Evolutionary conservation across 2,113 vertebrate genomes (phyloP), one percentile per base, ranked within the genome.

Genomic region (Pangasianodon gigas): DNA sequence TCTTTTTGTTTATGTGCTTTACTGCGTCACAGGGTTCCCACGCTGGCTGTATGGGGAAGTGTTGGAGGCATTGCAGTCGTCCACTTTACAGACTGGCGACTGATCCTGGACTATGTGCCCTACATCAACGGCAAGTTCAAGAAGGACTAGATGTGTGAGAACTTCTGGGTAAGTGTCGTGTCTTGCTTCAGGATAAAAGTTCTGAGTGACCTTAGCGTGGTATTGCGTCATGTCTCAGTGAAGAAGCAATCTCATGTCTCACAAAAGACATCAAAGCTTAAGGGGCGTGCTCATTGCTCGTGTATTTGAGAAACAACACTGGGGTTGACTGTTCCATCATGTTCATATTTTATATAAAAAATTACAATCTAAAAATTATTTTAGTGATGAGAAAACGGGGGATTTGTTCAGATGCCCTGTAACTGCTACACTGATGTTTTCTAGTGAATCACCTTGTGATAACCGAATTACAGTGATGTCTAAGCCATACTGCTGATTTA

Each of bases 51-150:
- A 0, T 99, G 98, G 98, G 97, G 97, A 4, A 46, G 94, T 0
- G 96, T 95, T 3, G 97, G 95, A 6, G 91, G 95, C 0, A 92
- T 97, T 29, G 96, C 96, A 37, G 21, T 99, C 32, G 94, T 99
- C 60, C 97, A 98, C 96, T 86, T 95, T 89, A 98, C 98, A 3
- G 98, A 99, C 91, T 99, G 98, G 98, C 93, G 96, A 75, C 48
- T 99, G 89, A 29, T 99, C 91, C 94, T 99, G 88, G 97, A 98
- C 87, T 97, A 97, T 32, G 97, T 99, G 21, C 98, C 98, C 5
- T 99, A 99, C 93, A 91, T 99, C 54, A 94, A 92, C 0, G 97
- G 98, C 91, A 99, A 99, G 91, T 99, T 96, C 86, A 98, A 97
- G 93, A 96, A 95, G 46, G 96, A 97, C 0, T 96, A 93, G 93